These are phyloP conservation scores for Sitophilus oryzae DNA, from an alignment of 1,140 invertebrate species.

Conservation along the genomic window DNA sequence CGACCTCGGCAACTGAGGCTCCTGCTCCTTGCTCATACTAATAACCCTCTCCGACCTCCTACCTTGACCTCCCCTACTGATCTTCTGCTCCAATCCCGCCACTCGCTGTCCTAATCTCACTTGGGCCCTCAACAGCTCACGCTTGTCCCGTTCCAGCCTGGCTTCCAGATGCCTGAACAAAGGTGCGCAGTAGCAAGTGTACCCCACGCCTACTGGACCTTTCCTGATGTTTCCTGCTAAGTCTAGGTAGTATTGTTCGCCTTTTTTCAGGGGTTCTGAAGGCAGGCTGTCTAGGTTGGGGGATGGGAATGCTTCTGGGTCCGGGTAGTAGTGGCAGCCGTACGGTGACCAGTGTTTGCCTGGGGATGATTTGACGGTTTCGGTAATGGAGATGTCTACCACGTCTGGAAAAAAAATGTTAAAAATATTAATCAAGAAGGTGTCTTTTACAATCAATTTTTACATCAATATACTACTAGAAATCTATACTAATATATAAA, in stretches of 20 bases:
- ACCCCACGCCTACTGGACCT: slow-evolving; percentile 83
- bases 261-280: slow-evolving; percentile 74
- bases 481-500: too few relatives aligned
- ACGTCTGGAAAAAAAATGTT: slow-evolving; percentile 9
- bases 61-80: slow-evolving; percentile 54
- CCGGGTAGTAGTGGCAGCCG: slow-evolving; percentile 82
- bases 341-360: slow-evolving; percentile 73
- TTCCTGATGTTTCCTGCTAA: slow-evolving; percentile 94
- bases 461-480: slow-evolving; percentile 1
- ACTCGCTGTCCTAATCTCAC: slow-evolving; percentile 76
- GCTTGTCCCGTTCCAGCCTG: slow-evolving; percentile 75
- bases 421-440: neutral
- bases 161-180: slow-evolving; percentile 84
- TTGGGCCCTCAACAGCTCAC: slow-evolving; percentile 77
- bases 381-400: slow-evolving; percentile 15
- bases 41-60: slow-evolving; percentile 54
- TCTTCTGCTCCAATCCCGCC: slow-evolving; percentile 65
- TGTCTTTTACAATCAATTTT: neutral
- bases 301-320: slow-evolving; percentile 74
- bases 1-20: slow-evolving; percentile 54
- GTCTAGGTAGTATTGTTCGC: slow-evolving; percentile 92
- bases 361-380: neutral
- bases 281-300: slow-evolving; percentile 79
- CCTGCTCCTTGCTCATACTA: slow-evolving; percentile 49
- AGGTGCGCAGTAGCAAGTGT: slow-evolving; percentile 68